Evolutionary conservation across 2,888 invertebrate genomes (phyloP).

Genomic region (Alsophila aescularia): DNA sequence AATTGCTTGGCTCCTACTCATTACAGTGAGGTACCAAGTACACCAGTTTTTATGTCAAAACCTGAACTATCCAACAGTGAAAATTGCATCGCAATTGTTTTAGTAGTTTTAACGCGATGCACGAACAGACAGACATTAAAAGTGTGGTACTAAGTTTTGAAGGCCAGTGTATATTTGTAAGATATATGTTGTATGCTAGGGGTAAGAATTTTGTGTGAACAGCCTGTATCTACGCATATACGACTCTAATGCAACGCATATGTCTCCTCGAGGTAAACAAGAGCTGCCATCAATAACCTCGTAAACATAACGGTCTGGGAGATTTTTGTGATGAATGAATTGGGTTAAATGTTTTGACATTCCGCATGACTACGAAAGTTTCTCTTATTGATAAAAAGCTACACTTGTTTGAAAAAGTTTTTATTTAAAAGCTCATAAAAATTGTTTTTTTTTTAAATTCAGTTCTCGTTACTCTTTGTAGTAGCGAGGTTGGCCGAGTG

Average conservation of each 20-base stretch:
- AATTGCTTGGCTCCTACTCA: too few relatives aligned
- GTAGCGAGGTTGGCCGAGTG: too few relatives aligned
- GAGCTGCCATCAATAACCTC: constrained; percentile 36
- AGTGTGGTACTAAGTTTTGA: too few relatives aligned
- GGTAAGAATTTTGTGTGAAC: background rate
- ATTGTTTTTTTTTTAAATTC: background rate
- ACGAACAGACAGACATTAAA: too few relatives aligned
- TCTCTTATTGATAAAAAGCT: background rate
- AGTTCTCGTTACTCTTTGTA: background rate
- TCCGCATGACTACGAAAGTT: background rate
- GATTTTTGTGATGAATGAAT: constrained; percentile 24
- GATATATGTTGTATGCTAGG: too few relatives aligned
- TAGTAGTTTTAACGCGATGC: too few relatives aligned
- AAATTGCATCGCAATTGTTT: too few relatives aligned
- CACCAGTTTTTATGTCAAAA: too few relatives aligned
- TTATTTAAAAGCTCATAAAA: background rate
- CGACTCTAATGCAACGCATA: constrained; percentile 40
- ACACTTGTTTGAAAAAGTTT: background rate
- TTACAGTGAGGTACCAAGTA: too few relatives aligned
- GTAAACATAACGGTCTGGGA: constrained; percentile 3
- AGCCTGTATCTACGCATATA: constrained; percentile 23
- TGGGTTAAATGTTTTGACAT: constrained; percentile 10
- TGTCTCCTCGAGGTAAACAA: constrained; percentile 39
- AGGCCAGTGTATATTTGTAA: too few relatives aligned
- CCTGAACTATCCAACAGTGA: too few relatives aligned